Percentiles rank a stretch among this genome's conserved stretches.
Evolutionary conservation across 1,140 invertebrate species (phyloP).

Genomic region (Drosophila arawakana): DNA sequence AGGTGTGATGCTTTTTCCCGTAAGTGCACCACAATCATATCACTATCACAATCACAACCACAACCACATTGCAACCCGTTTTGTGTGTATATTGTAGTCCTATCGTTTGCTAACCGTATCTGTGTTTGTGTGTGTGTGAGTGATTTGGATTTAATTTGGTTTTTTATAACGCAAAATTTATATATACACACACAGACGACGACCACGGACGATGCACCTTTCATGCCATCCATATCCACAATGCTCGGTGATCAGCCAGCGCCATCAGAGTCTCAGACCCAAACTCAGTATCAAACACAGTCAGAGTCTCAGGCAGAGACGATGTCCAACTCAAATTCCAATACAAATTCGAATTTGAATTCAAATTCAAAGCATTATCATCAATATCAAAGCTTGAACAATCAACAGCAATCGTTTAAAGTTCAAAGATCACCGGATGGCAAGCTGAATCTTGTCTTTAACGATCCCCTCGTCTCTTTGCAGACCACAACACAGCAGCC

Average conservation of each 20-base stretch:
- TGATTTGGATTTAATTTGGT: slow-evolving; percentile 32
- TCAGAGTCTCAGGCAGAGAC: slow-evolving; percentile 30
- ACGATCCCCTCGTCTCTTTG: slow-evolving; percentile 74
- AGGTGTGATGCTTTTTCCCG: slow-evolving; percentile 70
- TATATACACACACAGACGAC: slow-evolving; percentile 67
- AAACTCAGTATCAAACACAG: slow-evolving; percentile 29
- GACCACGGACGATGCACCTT: slow-evolving; percentile 67
- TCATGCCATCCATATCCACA: slow-evolving; percentile 72
- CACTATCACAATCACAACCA: background rate
- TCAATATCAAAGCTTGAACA: slow-evolving; percentile 73
- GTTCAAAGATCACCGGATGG: slow-evolving; percentile 82
- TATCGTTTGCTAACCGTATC: slow-evolving; percentile 43
- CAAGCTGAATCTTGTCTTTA: slow-evolving; percentile 83
- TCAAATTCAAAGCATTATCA: slow-evolving; percentile 54
- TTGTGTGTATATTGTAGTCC: background rate
- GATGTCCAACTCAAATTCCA: slow-evolving; percentile 1
- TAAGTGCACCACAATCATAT: slow-evolving; percentile 56
- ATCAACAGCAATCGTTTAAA: slow-evolving; percentile 77
- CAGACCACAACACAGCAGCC: slow-evolving; percentile 47
- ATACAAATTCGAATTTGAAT: too few species aligned
- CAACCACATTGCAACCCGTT: background rate
- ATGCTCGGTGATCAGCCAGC: slow-evolving; percentile 44
- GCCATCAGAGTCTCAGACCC: slow-evolving; percentile 22
- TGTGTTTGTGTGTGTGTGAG: slow-evolving; percentile 41
- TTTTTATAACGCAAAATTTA: slow-evolving; percentile 63